Evolutionary conservation across 1,140 invertebrate species (phyloP).

Genomic region (Lepidurus apus): DNA sequence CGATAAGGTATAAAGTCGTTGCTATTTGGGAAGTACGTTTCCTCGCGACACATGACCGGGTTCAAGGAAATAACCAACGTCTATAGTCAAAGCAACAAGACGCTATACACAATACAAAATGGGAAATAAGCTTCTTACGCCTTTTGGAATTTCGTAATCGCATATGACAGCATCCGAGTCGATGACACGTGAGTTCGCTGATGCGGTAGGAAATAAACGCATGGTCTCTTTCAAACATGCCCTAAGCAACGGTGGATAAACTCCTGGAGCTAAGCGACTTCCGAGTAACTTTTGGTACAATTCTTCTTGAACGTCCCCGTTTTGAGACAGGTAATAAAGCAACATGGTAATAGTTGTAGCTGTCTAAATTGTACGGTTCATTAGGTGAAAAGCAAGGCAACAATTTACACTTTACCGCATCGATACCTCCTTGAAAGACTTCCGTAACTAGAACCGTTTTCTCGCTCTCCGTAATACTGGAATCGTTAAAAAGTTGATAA

Average conservation of each 20-base stretch:
- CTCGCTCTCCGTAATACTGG: slow-evolving; percentile 22
- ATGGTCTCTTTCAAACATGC: slow-evolving; percentile 62
- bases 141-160: slow-evolving; percentile 50
- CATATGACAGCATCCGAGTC: slow-evolving; percentile 41
- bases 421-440: slow-evolving; percentile 33
- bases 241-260: slow-evolving; percentile 43
- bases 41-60: slow-evolving; percentile 27
- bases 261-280: slow-evolving; percentile 5
- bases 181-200: slow-evolving; percentile 41
- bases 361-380: slow-evolving; percentile 24
- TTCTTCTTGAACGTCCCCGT: slow-evolving; percentile 19
- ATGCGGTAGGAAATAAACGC: slow-evolving; percentile 44
- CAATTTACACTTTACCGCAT: slow-evolving; percentile 28
- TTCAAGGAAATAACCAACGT: slow-evolving; percentile 25
- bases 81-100: slow-evolving; percentile 1
- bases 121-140: slow-evolving; percentile 46
- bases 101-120: background rate
- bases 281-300: slow-evolving; percentile 24
- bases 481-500: background rate
- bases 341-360: slow-evolving; percentile 29
- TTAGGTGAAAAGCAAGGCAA: background rate
- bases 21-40: slow-evolving; percentile 24
- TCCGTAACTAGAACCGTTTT: slow-evolving; percentile 26
- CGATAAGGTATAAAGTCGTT: slow-evolving; percentile 24
- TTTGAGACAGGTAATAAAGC: slow-evolving; percentile 28